phyloP scores from a whole-genome alignment of 35 echinoderm and acorn worm genomes.

The Heliocidaris erythrogramma region DNA sequence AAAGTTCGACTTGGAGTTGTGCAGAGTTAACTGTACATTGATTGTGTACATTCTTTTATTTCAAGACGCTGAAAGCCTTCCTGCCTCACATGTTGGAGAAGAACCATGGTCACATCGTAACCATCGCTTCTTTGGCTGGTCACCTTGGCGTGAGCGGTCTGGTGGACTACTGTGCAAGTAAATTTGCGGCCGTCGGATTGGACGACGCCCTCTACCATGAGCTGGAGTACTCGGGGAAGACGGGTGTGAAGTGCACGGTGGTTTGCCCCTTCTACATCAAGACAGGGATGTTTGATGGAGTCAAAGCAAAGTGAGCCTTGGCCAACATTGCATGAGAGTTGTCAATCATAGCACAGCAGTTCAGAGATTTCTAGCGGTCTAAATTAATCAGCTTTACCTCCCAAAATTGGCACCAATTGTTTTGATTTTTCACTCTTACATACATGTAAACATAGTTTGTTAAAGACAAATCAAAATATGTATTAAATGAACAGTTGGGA shows the following conservation, averaged over 20 bases:
- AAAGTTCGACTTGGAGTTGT: too few relatives aligned
- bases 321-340: too few relatives aligned
- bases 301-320: constrained; percentile 74
- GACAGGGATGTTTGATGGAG: constrained; percentile 91
- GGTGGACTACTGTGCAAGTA: constrained; percentile 83
- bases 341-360: too few relatives aligned
- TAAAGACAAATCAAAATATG: too few relatives aligned
- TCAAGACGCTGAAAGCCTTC: constrained; percentile 83
- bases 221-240: constrained; percentile 49
- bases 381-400: too few relatives aligned
- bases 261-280: constrained; percentile 90
- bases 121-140: constrained; percentile 77
- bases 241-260: constrained; percentile 76
- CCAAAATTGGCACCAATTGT: too few relatives aligned
- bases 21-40: too few relatives aligned
- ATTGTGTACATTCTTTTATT: background rate
- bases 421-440: too few relatives aligned
- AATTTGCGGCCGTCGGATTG: constrained; percentile 87
- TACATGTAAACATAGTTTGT: too few relatives aligned
- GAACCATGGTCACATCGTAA: constrained; percentile 89
- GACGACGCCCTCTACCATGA: constrained; percentile 77
- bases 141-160: constrained; percentile 59
- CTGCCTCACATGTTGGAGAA: constrained; percentile 77
- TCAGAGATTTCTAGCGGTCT: too few relatives aligned
- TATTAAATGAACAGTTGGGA: too few relatives aligned